Base-by-base conservation (phyloP, 2,113 vertebrate genomes). In the Engystomops pustulosus region DNA sequence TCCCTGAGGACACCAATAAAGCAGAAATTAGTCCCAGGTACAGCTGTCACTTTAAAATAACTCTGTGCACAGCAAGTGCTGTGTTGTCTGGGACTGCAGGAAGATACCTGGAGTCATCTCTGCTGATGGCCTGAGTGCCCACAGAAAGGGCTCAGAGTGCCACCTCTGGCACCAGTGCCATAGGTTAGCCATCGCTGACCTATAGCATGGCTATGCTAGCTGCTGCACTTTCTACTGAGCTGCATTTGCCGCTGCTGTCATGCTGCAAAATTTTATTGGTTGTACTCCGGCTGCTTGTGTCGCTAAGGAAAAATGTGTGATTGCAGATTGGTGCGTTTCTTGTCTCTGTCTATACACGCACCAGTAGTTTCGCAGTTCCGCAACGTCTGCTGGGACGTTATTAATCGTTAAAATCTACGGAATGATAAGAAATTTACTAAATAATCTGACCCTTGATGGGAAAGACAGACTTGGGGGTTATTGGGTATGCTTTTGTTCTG, bases 221-320 rank as follows among this genome's bases (percentile, higher is more conserved):
- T 81, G 80, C 49, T 72, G 80, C 69, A 72, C 68, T 71, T 72
- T 82, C 34, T 49, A 36, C 20, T 17, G 25, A 68, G 41, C 51
- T 38, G 41, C 15, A 60, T 58, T 78, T 53, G 18, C 79, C 32
- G 65, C 79, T 51, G 67, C 65, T 51, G 65, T 49, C 67, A 49
- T 81, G 51, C n/a, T 55, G 45, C 30, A 69, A 53, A 30, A 74
- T 30, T 8, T 32, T 53, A 82, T 82, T 82, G 80, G 80, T 72
- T 44, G 23, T 38, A 11, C 8, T 45, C 53, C 3, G 8, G 67
- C 11, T 72, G 25, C 68, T 74, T 15, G 62, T 82, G 80, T 82
- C 51, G 51, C 80, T 60, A 82, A 60, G 80, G 68, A 82, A 81
- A 18, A 71, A 55, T 53, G 65, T 70, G 79, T n/a, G 36, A 5